phyloP scores from a whole-genome alignment of 2,888 invertebrate species.

The Phragmatobia fuliginosa region DNA sequence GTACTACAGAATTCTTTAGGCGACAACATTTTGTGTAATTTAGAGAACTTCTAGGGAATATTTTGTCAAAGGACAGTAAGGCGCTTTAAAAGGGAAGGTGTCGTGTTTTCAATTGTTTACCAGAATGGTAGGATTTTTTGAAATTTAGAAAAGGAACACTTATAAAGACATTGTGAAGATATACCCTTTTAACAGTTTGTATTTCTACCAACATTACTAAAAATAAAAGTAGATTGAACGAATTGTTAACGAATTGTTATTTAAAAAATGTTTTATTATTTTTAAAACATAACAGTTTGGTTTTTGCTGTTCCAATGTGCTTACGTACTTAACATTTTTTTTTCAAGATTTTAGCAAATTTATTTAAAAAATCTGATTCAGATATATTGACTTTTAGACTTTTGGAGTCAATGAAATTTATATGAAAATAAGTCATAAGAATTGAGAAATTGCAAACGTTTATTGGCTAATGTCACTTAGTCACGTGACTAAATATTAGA shows the following conservation, averaged over 20 bases:
- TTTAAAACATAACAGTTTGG: not conserved
- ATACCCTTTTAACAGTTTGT: not conserved
- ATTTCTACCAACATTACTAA: not conserved
- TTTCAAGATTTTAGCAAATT: too few relatives aligned
- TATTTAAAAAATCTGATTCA: too few relatives aligned
- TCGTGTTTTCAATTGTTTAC: not conserved
- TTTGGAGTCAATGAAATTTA: not conserved
- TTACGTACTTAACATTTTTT: not conserved
- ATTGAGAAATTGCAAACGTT: too few relatives aligned
- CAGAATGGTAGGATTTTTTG: not conserved
- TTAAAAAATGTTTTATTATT: not conserved
- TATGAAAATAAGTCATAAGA: not conserved
- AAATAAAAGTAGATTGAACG: not conserved
- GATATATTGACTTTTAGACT: not conserved
- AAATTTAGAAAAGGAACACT: not conserved
- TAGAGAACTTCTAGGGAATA: conserved; percentile 24
- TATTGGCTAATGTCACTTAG: too few relatives aligned
- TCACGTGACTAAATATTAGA: too few relatives aligned
- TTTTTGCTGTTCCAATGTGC: not conserved
- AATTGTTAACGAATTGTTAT: not conserved
- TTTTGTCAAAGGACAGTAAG: conserved; percentile 20
- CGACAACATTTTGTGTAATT: conserved; percentile 43
- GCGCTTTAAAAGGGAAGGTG: not conserved
- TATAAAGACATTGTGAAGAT: not conserved
- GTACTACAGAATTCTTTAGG: conserved; percentile 46